Conservation (phyloP, 1,140 invertebrate species). For the Cecropterus lyciades region DNA sequence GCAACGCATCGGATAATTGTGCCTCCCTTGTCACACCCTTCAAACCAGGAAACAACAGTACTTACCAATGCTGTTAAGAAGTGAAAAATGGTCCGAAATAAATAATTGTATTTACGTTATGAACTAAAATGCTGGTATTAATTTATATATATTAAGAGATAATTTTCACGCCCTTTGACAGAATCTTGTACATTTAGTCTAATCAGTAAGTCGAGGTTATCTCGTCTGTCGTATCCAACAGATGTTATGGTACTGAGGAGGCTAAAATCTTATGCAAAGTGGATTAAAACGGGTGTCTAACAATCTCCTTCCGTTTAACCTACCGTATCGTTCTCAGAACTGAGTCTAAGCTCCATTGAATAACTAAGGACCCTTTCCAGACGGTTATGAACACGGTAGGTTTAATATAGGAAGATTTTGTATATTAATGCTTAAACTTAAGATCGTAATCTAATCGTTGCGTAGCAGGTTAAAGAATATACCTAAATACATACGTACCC, state of each 20-base stretch:
- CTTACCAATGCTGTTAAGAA: too few relatives aligned
- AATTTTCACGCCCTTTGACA: too few relatives aligned
- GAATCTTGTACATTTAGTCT: too few relatives aligned
- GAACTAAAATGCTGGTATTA: too few relatives aligned
- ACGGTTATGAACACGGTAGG: not conserved
- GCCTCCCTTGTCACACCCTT: too few relatives aligned
- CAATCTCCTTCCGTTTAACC: constrained; percentile 29
- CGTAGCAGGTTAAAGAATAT: not conserved
- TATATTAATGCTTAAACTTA: not conserved
- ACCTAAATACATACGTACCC: not conserved
- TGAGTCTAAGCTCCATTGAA: constrained; percentile 32
- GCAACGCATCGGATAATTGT: too few relatives aligned
- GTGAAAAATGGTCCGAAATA: too few relatives aligned
- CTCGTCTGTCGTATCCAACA: not conserved
- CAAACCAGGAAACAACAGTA: too few relatives aligned
- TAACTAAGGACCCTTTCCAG: constrained; percentile 34
- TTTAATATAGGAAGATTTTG: not conserved
- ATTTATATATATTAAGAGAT: too few relatives aligned
- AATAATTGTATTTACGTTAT: too few relatives aligned
- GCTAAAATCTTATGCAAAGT: constrained; percentile 30
- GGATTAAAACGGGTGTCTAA: constrained; percentile 27
- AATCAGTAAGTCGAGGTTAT: too few relatives aligned
- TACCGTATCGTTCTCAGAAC: constrained; percentile 31
- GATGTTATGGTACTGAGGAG: not conserved
- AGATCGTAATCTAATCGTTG: not conserved